Conservation (phyloP, 2,888 invertebrate genomes). For the Lasioglossum marginatum region DNA sequence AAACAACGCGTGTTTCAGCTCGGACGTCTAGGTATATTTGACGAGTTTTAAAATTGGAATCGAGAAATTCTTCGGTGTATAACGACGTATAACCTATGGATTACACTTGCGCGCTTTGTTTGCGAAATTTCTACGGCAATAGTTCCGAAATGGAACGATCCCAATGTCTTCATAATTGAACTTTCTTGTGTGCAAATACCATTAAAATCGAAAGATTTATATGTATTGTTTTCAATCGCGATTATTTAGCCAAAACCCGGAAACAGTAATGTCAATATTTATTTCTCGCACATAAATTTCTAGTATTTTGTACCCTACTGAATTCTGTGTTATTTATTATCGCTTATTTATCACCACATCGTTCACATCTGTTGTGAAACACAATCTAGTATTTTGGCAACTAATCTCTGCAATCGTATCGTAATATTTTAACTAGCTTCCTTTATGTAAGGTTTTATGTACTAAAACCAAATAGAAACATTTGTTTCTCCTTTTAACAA, state of each 20-base stretch:
- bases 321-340: not conserved
- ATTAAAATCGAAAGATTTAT: not conserved
- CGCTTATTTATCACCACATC: too few species aligned
- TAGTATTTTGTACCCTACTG: not conserved
- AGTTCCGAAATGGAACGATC: not conserved
- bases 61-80: slow-evolving; percentile 5
- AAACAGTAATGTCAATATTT: not conserved
- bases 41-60: slow-evolving; percentile 47
- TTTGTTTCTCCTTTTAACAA: not conserved
- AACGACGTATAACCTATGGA: not conserved
- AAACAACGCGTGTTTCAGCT: slow-evolving; percentile 23
- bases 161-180: not conserved
- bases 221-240: not conserved
- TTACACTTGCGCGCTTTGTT: not conserved
- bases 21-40: slow-evolving; percentile 53
- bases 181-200: not conserved
- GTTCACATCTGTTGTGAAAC: not conserved
- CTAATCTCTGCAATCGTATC: not conserved
- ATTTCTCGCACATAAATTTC: not conserved
- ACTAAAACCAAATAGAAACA: too few species aligned
- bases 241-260: too few species aligned
- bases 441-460: not conserved
- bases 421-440: not conserved
- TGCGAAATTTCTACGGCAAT: not conserved
- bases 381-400: not conserved